These are phyloP conservation scores for Nematolebias whitei DNA, from an alignment of 2,113 vertebrate species.

Conservation along the genomic window DNA sequence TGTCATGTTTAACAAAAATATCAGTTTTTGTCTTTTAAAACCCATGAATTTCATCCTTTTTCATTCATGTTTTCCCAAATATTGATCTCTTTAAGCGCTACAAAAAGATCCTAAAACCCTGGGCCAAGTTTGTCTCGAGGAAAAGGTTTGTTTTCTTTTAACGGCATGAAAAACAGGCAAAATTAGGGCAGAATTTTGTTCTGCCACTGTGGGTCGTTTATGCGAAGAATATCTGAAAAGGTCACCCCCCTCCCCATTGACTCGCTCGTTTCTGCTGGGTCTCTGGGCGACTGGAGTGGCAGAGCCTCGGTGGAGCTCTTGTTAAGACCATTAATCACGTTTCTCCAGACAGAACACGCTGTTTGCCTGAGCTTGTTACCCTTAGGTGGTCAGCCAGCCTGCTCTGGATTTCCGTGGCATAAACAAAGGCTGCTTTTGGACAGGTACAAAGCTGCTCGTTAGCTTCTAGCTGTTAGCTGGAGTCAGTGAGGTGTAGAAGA, in stretches of 20 bases:
- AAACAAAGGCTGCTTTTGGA: slow-evolving; percentile 19
- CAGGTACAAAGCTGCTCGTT: neutral
- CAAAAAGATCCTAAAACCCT: neutral
- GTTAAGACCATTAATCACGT: slow-evolving; percentile 54
- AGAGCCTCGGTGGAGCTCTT: slow-evolving; percentile 29
- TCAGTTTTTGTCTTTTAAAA: too few relatives aligned
- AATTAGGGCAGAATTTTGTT: slow-evolving; percentile 8
- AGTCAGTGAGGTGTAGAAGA: neutral
- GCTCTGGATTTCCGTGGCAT: neutral
- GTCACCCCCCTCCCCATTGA: slow-evolving; percentile 38
- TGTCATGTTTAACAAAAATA: too few relatives aligned
- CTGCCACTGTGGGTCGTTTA: slow-evolving; percentile 1
- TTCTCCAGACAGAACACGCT: slow-evolving; percentile 29
- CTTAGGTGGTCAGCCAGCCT: neutral
- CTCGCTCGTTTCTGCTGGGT: slow-evolving; percentile 35
- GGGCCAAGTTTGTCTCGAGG: too few relatives aligned
- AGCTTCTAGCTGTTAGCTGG: neutral
- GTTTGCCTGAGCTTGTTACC: slow-evolving; percentile 22
- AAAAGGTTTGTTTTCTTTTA: neutral
- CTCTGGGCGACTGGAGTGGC: slow-evolving; percentile 17
- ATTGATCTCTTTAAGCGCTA: too few relatives aligned
- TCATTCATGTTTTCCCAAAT: too few relatives aligned
- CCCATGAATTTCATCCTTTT: too few relatives aligned
- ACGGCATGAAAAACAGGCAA: neutral
- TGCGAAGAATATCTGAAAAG: slow-evolving; percentile 43